A percentile compares a stretch with the other conserved stretches of the same genome.
Conservation (phyloP, 2,113 vertebrate species). For the Campylorhamphus procurvoides region DNA sequence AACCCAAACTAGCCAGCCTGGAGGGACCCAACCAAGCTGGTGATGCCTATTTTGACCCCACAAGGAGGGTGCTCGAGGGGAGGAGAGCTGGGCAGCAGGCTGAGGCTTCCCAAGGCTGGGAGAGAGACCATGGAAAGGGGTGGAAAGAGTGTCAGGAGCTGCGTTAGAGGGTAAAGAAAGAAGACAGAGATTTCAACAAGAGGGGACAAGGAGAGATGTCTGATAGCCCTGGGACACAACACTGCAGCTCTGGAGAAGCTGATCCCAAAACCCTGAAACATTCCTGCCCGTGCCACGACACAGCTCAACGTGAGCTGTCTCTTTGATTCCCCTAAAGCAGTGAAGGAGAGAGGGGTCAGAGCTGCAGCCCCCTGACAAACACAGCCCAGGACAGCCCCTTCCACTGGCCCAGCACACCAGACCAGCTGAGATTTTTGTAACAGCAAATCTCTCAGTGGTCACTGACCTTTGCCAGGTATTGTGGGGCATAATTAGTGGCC, state of each 20-base stretch:
- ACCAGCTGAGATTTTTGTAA: neutral
- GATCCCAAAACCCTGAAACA: neutral
- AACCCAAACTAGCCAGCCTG: neutral
- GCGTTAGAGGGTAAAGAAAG: neutral
- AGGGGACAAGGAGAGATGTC: neutral
- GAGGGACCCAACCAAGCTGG: neutral
- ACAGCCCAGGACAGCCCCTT: neutral
- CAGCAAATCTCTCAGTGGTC: neutral
- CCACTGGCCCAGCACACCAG: rapidly evolving
- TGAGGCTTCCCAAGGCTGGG: neutral
- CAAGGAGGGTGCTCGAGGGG: rapidly evolving
- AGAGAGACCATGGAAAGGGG: neutral
- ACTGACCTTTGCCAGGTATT: rapidly evolving
- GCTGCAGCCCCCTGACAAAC: rapidly evolving
- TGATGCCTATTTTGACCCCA: neutral
- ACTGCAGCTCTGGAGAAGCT: neutral
- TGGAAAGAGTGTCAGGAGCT: neutral
- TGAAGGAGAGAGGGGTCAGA: neutral
- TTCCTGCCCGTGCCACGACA: neutral
- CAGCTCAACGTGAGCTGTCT: rapidly evolving
- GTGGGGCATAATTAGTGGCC: neutral
- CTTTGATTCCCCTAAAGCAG: neutral
- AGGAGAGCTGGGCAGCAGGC: neutral
- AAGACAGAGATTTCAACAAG: neutral
- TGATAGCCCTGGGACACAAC: rapidly evolving